phyloP scores from a whole-genome alignment of 2,113 vertebrate genomes.

The Nannobrachium achirus region DNA sequence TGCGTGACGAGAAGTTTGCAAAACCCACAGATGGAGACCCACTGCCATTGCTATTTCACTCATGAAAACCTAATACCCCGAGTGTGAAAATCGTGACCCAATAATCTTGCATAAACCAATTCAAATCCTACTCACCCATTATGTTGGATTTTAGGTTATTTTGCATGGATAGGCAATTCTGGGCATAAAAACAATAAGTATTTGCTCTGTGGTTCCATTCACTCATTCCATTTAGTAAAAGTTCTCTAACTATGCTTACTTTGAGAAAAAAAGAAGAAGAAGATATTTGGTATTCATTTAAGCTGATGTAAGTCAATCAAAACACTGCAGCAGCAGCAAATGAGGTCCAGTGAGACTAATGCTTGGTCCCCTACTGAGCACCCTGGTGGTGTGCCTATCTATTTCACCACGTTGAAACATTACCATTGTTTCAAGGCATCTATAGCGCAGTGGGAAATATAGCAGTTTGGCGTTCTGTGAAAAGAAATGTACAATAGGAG shows the following conservation, averaged over 20 bases:
- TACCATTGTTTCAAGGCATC: constrained; percentile 61
- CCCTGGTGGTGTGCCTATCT: constrained; percentile 61
- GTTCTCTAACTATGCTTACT: neutral
- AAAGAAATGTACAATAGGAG: constrained; percentile 12
- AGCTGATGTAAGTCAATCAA: too few species aligned
- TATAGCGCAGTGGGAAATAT: constrained; percentile 42
- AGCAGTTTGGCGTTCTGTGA: constrained; percentile 36
- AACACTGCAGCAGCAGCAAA: constrained; percentile 45
- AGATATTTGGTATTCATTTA: too few species aligned
- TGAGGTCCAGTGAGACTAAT: constrained; percentile 47
- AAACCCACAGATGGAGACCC: constrained; percentile 68
- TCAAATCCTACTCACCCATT: neutral
- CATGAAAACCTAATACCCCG: constrained; percentile 59
- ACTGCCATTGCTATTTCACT: constrained; percentile 67
- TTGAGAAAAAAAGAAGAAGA: constrained; percentile 11
- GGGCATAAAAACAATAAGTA: neutral
- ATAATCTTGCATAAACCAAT: constrained; percentile 43
- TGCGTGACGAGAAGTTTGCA: constrained; percentile 67
- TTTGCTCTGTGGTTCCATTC: constrained; percentile 20
- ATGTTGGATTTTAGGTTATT: constrained; percentile 29
- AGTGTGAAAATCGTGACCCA: constrained; percentile 36
- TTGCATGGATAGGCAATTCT: neutral
- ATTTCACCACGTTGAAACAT: constrained; percentile 57
- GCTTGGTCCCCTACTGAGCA: constrained; percentile 53
- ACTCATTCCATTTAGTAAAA: constrained; percentile 19